A percentile compares a stretch with the other conserved stretches of the same genome.
phyloP scores from a whole-genome alignment of 2,113 vertebrate genomes.

The Ondatra zibethicus region DNA sequence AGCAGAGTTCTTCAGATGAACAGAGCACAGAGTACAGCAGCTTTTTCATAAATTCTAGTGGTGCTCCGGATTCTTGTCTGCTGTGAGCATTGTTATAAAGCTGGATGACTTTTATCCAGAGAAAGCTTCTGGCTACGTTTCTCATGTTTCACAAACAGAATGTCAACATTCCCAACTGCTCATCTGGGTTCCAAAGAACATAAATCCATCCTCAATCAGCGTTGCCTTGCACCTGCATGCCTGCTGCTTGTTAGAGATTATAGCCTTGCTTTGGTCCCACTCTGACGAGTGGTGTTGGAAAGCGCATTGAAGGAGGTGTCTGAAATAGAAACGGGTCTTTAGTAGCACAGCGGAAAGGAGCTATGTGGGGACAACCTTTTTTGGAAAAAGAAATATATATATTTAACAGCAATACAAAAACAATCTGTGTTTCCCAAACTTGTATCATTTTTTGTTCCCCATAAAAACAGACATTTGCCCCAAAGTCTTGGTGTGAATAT shows the following conservation, averaged over 20 bases:
- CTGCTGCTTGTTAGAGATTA: slow-evolving; percentile 68
- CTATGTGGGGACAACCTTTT: not conserved
- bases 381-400: not conserved
- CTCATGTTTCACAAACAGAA: slow-evolving; percentile 73
- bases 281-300: not conserved
- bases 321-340: not conserved
- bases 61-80: not conserved
- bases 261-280: slow-evolving; percentile 46
- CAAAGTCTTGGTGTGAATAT: slow-evolving; percentile 14
- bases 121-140: slow-evolving; percentile 3
- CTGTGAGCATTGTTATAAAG: slow-evolving; percentile 50
- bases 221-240: slow-evolving; percentile 64
- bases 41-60: not conserved
- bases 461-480: not conserved
- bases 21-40: not conserved
- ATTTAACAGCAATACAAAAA: not conserved
- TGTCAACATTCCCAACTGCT: slow-evolving; percentile 67
- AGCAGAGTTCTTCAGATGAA: not conserved
- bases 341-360: not conserved
- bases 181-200: slow-evolving; percentile 69
- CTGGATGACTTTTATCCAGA: slow-evolving; percentile 34
- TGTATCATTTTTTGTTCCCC: not conserved
- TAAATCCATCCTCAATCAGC: slow-evolving; percentile 72
- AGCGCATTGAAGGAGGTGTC: slow-evolving; percentile 8
- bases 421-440: not conserved